A percentile compares a stretch with the other conserved stretches of the same genome.
phyloP scores from a whole-genome alignment of 2,113 vertebrate species.

The Delphinapterus leucas region DNA sequence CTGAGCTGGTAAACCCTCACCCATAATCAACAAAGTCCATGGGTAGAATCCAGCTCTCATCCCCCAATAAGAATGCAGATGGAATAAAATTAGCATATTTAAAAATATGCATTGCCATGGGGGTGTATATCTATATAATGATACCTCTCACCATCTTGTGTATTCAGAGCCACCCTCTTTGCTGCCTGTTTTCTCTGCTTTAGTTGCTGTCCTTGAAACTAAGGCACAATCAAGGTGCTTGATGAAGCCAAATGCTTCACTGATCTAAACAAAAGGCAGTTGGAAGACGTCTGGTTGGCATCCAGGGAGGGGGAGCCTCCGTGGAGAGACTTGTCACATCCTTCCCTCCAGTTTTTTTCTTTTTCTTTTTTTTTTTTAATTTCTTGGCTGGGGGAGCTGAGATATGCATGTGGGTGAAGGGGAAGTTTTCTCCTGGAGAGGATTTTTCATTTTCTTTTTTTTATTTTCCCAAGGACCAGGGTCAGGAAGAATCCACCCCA shows the following conservation, averaged over 20 bases:
- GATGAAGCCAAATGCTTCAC: slow-evolving; percentile 72
- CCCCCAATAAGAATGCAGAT: not conserved
- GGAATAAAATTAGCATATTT: not conserved
- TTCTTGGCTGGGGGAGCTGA: not conserved
- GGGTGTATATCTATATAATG: too few relatives aligned
- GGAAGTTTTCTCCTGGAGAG: slow-evolving; percentile 46
- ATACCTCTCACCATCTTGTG: not conserved
- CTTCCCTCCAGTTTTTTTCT: not conserved
- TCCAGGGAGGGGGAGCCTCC: slow-evolving; percentile 78
- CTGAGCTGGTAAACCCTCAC: not conserved
- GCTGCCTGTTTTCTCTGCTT: not conserved
- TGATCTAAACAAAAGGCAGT: slow-evolving; percentile 66
- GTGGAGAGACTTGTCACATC: slow-evolving; percentile 85
- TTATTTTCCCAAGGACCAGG: slow-evolving; percentile 83
- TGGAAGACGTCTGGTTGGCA: slow-evolving; percentile 64
- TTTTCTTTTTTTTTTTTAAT: not conserved
- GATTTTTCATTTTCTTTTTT: not conserved
- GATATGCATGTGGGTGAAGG: not conserved
- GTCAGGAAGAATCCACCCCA: slow-evolving; percentile 92
- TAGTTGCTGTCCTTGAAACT: slow-evolving; percentile 52
- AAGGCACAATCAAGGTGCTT: slow-evolving; percentile 64
- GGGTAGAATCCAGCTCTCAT: not conserved
- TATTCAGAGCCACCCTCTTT: not conserved
- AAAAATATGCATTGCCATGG: not conserved
- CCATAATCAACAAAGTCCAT: not conserved